Base-by-base conservation (phyloP, 1,140 invertebrate genomes). In the Drosophila setifemur region DNA sequence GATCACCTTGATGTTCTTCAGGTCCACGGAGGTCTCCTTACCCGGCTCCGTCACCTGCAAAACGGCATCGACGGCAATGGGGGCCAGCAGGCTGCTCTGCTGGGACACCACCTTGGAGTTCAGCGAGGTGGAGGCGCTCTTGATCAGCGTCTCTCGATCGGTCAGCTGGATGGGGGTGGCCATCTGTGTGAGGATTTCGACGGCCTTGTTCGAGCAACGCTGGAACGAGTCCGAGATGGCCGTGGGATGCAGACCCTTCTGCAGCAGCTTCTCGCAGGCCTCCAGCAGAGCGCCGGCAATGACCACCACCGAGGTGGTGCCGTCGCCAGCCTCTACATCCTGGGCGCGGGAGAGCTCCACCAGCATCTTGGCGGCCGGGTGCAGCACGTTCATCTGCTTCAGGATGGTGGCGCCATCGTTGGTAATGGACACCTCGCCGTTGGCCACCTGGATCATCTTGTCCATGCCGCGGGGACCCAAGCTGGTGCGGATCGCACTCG, bases 381-480 rank as follows among this genome's bases (percentile, higher is more conserved):
- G 99, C 72, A 98, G 93, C 6, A 99, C 97, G 92, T 98, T 98
- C 95, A 99, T 99, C 92, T 99, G 96, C 91, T 99, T 99, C 29
- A 99, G 92, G 92, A 99, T 99, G 19, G 99, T 99, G 19, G 99
- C 99, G 63, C 99, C 99, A 94, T 99, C 99, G 93, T 99, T 99
- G 39, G 98, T 99, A 54, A 99, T 99, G 6, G 98, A 99, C 0
- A 99, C 99, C 93, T 99, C 98, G 6, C 98, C 98, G 93, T 98
- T 98, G 9, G 94, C 93, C 40, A 97, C 93, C 93, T 99, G 98
- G 74, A 99, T 99, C 98, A 99, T 99, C 94, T 99, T 99, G 90
- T 99, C 99, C 99, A 99, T 99, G 71, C 99, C 99, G 74, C 97
- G 93, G 19, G 99, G 99, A 11, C 99, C 99, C 85, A 99, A 92